These are phyloP conservation scores for Pogonus chalceus DNA, from an alignment of 1,140 invertebrate species.

Conservation along the genomic window DNA sequence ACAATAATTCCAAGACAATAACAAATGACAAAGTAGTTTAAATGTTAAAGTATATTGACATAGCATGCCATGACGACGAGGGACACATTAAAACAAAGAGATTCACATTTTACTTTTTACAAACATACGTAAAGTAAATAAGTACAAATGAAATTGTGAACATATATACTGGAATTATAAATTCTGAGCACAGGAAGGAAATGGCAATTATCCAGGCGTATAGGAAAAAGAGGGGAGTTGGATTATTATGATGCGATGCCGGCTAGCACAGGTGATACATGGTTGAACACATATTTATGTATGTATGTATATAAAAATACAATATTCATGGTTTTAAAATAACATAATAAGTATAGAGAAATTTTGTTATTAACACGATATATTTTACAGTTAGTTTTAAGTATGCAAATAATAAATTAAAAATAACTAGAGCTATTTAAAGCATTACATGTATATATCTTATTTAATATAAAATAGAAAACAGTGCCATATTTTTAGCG, in stretches of 20 bases:
- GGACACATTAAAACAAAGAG: constrained; percentile 9
- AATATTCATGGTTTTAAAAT: too few species aligned
- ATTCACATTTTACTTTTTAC: constrained; percentile 12
- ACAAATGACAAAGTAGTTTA: neutral
- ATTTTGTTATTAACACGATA: too few species aligned
- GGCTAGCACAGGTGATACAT: neutral
- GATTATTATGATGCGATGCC: too few species aligned
- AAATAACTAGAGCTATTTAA: too few species aligned
- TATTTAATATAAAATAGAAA: too few species aligned
- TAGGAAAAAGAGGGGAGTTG: neutral
- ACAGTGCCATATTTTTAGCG: too few species aligned
- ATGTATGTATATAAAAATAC: neutral
- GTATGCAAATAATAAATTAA: too few species aligned
- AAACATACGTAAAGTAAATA: constrained; percentile 9
- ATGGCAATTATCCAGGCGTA: constrained; percentile 29
- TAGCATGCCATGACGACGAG: neutral
- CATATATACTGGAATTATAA: neutral
- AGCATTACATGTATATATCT: too few species aligned
- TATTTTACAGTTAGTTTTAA: too few species aligned
- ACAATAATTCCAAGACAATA: constrained; percentile 12
- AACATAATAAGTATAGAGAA: too few species aligned
- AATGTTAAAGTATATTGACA: constrained; percentile 5
- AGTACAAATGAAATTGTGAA: neutral
- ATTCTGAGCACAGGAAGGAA: constrained; percentile 29
- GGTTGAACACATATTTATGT: neutral